Base-by-base conservation (phyloP, 1,140 invertebrate species). In the Monochamus saltuarius region DNA sequence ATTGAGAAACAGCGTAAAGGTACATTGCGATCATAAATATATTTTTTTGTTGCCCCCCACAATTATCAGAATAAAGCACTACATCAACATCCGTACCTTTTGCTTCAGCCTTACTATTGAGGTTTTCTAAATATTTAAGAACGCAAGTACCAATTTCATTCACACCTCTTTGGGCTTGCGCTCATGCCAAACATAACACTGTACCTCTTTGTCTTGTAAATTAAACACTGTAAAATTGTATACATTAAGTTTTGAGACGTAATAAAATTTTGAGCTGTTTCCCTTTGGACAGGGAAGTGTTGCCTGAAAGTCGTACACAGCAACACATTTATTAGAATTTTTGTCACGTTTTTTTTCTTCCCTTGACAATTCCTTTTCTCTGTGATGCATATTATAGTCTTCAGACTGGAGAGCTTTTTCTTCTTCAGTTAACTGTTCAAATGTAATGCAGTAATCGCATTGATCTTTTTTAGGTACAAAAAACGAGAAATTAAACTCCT, bases 141-240 rank as follows among this genome's bases (percentile, higher is more conserved):
- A 73, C 36, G 52, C 69, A 71, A 6, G 67, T 67, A 13, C 73
- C 74, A 59, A 80, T 81, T 67, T 78, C 75, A 45, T 74, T 76
- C 11, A 73, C 70, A 7, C 72, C 76, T 47, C 77, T 68, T 34
- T 74, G 69, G 14, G 67, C 78, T 49, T 76, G 64, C 6, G 61
- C 64, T 65, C 79, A 64, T 76, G 67, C 77, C 78, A 81, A 14
- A 79, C 66, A 61, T 73, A 78, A 56, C 78, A 79, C 40, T 59
- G 50, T 1, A 66, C 72, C 61, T 71, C 57, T 10, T 66, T 59
- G n/a, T 36, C 59, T 72, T 16, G 16, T 59, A 7, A 73, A 42
- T 47, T 76, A 65, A 65, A 61, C 74, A 42, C 75, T 53, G 3
- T 78, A 80, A 29, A 78, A 77, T 66, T 80, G 80, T 47, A 74